Evolutionary conservation across 2,888 invertebrate species (phyloP).

Genomic region (Stegana nigrithorax): DNA sequence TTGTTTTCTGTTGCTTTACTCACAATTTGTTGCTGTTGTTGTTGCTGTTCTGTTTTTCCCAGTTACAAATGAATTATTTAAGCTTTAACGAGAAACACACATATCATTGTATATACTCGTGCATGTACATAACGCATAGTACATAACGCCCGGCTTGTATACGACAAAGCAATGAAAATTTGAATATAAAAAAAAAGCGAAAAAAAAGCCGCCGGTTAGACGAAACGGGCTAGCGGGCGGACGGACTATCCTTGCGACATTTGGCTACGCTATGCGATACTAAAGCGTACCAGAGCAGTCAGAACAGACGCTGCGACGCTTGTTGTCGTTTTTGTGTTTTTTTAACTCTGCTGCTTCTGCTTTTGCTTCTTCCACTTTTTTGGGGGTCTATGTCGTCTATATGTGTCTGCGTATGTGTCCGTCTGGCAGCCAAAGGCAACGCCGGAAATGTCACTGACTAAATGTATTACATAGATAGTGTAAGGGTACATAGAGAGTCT

Average conservation of each 20-base stretch:
- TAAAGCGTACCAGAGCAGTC: no score
- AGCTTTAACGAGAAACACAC: constrained; percentile 33
- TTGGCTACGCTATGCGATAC: constrained; percentile 6
- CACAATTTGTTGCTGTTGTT: constrained; percentile 25
- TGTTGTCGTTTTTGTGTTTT: background rate
- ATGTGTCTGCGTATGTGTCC: background rate
- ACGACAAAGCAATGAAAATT: constrained; percentile 47
- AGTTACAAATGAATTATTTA: constrained; percentile 33
- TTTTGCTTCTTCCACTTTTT: background rate
- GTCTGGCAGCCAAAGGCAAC: background rate
- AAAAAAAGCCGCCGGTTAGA: constrained; percentile 16
- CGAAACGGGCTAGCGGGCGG: background rate
- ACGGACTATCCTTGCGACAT: constrained; percentile 10
- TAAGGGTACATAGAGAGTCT: background rate
- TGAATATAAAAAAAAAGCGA: constrained; percentile 35
- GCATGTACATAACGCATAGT: constrained; percentile 19
- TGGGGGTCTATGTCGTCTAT: background rate
- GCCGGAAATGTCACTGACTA: constrained; percentile 25
- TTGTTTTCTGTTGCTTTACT: constrained; percentile 29
- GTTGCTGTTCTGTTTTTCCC: constrained; percentile 26
- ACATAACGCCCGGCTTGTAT: constrained; percentile 29
- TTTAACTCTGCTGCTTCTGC: background rate
- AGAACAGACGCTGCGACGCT: background rate
- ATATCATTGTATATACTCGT: background rate
- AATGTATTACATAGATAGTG: background rate